phyloP scores from a whole-genome alignment of 2,888 invertebrate species.

The Agonopterix arenella region DNA sequence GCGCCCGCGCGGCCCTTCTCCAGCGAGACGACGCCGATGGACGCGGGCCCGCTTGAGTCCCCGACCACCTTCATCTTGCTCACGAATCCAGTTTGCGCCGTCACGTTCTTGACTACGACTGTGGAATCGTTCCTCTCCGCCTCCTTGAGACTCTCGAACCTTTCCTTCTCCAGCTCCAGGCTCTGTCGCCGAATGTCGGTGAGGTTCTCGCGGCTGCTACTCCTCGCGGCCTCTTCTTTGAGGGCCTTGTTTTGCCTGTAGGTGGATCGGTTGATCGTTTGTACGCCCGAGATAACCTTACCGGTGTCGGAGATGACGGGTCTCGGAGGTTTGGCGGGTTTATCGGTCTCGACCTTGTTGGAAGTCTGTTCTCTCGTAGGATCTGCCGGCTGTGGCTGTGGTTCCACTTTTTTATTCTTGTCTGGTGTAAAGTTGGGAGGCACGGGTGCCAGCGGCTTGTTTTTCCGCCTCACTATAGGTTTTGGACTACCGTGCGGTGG shows the following conservation, averaged over 20 bases:
- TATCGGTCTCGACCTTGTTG: slow-evolving; percentile 51
- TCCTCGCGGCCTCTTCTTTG: slow-evolving; percentile 57
- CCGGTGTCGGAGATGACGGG: slow-evolving; percentile 72
- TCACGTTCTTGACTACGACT: slow-evolving; percentile 50
- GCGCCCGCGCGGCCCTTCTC: slow-evolving; percentile 29
- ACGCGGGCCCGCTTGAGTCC: slow-evolving; percentile 44
- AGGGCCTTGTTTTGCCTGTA: slow-evolving; percentile 71
- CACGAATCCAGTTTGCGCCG: slow-evolving; percentile 63
- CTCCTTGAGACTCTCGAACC: slow-evolving; percentile 39
- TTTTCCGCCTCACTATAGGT: slow-evolving; percentile 82
- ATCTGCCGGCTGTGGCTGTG: slow-evolving; percentile 26
- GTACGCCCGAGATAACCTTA: slow-evolving; percentile 69
- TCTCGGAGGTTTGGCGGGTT: slow-evolving; percentile 81
- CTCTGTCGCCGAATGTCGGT: slow-evolving; percentile 70
- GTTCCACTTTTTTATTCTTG: slow-evolving; percentile 50
- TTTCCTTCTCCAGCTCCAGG: slow-evolving; percentile 74
- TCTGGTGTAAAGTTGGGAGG: slow-evolving; percentile 79
- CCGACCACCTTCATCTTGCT: slow-evolving; percentile 55
- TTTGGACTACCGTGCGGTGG: slow-evolving; percentile 86
- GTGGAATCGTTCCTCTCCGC: slow-evolving; percentile 37
- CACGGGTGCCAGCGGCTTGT: slow-evolving; percentile 84
- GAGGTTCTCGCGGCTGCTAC: slow-evolving; percentile 58
- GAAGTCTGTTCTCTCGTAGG: slow-evolving; percentile 25
- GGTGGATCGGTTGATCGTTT: slow-evolving; percentile 78
- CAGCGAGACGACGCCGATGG: slow-evolving; percentile 32